Conservation (phyloP, 2,113 vertebrate genomes). For the Mormyrus lacerda region DNA sequence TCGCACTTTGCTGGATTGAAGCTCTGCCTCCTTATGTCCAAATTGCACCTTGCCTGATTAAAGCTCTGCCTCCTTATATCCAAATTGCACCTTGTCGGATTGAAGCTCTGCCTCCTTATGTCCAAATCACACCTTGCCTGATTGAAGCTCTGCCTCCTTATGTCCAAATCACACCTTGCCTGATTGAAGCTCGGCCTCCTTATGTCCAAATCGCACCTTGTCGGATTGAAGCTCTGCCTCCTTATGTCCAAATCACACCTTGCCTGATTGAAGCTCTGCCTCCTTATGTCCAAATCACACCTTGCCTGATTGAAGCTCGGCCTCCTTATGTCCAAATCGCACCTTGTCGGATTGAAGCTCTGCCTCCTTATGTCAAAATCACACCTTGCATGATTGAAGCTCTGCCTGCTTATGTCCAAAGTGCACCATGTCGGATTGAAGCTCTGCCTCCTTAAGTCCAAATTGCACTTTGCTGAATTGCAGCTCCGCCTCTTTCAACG, state of each 20-base stretch:
- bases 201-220: not conserved
- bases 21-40: too few relatives aligned
- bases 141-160: not conserved
- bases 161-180: not conserved
- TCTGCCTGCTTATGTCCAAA: too few relatives aligned
- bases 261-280: not conserved
- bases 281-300: not conserved
- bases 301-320: not conserved
- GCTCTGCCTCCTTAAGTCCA: too few relatives aligned
- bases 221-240: too few relatives aligned
- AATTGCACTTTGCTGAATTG: too few relatives aligned
- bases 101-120: not conserved
- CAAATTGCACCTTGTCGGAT: not conserved
- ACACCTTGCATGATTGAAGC: not conserved
- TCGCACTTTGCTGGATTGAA: too few relatives aligned
- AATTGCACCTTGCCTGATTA: too few relatives aligned
- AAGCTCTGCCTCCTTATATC: not conserved
- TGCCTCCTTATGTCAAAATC: not conserved
- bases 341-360: not conserved
- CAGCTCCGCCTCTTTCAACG: too few relatives aligned
- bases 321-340: not conserved
- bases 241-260: not conserved
- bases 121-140: not conserved
- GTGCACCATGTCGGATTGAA: too few relatives aligned
- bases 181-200: not conserved